phyloP scores from a whole-genome alignment of 1,140 invertebrate genomes.

The Ostrea edulis region DNA sequence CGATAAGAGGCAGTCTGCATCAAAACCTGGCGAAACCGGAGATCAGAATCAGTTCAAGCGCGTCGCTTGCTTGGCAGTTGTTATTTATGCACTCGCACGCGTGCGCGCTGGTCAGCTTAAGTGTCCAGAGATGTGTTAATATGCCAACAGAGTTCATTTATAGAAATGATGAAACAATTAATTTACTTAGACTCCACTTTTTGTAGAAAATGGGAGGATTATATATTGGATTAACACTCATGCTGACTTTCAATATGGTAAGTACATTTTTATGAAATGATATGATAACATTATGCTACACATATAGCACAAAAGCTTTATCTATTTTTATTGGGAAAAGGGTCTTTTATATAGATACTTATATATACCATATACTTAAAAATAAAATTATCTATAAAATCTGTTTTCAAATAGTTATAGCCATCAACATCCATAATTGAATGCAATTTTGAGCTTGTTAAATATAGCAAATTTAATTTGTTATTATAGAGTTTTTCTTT shows the following conservation, averaged over 20 bases:
- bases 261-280: background rate
- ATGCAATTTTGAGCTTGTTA: too few relatives aligned
- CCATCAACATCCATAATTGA: too few relatives aligned
- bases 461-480: too few relatives aligned
- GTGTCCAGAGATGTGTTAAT: slow-evolving; percentile 32
- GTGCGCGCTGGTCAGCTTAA: slow-evolving; percentile 6
- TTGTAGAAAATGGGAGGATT: slow-evolving; percentile 37
- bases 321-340: too few relatives aligned
- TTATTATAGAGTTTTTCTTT: too few relatives aligned
- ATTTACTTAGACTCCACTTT: slow-evolving; percentile 36
- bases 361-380: too few relatives aligned
- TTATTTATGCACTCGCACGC: slow-evolving; percentile 27
- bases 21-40: background rate
- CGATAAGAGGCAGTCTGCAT: slow-evolving; percentile 1
- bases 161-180: slow-evolving; percentile 39
- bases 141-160: slow-evolving; percentile 27
- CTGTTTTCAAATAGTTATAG: too few relatives aligned
- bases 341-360: too few relatives aligned
- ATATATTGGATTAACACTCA: slow-evolving; percentile 30
- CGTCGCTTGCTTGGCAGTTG: slow-evolving; percentile 29
- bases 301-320: too few relatives aligned
- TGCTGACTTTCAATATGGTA: slow-evolving; percentile 37
- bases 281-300: background rate
- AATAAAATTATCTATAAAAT: too few relatives aligned
- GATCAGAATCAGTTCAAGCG: slow-evolving; percentile 23